Base-by-base conservation (phyloP, 2,113 vertebrate genomes). In the Xiphias gladius region DNA sequence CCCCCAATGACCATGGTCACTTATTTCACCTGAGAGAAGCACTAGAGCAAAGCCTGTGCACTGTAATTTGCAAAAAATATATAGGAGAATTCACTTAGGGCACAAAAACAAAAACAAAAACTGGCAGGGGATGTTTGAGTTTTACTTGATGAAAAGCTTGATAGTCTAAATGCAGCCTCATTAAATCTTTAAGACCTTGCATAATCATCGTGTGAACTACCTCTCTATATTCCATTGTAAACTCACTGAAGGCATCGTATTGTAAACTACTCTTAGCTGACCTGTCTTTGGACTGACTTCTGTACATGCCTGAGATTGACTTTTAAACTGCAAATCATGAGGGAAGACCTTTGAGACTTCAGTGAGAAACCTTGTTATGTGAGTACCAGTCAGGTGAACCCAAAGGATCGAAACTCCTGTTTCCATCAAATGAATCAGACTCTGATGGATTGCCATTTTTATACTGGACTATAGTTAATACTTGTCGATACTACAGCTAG, bases 271-370 rank as follows among this genome's bases (percentile, higher is more conserved):
- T 39, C 39, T 20, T 32, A 22, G 12, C 59, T 74, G 55, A 50
- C 28, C 52, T 28, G 78, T 73, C 67, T 68, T 73, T 48, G 39
- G 41, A 50, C 35, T n/a, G 50, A 39, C 39, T 74, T 28, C 69
- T 75, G 85, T 3, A 80, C 76, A 69, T 63, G 68, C 62, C 89
- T 32, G 26, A 82, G 37, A 80, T 80, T 74, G 69, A 52, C 76
- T 83, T 73, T 83, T 81, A 62, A 86, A 80, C 83, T 41, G 62
- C 32, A 88, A 78, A 86, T 76, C 4, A 64, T 75, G 80, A 86
- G 61, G 43, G 75, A 84, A 66, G 61, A 81, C 54, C 69, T 78
- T 43, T 64, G 59, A 78, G 48, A n/a, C 37, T 86, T 65, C 57
- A 20, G 41, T 17, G 32, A 24, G 58, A 28, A 57, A 17, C 37